Conservation (phyloP, 2,797 vertebrate species). For the Protosalanx chinensis region DNA sequence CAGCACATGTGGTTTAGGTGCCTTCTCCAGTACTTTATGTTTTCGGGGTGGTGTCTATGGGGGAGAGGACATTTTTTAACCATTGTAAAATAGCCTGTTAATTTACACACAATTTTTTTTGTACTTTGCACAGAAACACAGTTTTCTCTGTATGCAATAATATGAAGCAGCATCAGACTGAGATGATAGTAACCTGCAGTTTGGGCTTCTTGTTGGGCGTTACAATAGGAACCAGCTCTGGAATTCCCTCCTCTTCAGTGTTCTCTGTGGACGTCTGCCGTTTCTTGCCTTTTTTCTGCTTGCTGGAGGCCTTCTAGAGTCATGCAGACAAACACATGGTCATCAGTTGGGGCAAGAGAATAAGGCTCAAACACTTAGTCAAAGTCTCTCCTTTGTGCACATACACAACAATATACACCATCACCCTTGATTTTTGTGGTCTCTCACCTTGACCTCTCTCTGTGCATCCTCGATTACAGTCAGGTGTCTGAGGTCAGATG, state of each 20-base stretch:
- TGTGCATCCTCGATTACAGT: constrained; percentile 45
- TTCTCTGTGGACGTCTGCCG: neutral
- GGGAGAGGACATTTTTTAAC: neutral
- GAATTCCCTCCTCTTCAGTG: constrained; percentile 63
- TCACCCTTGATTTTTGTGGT: no score
- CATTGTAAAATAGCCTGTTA: neutral
- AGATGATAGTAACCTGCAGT: constrained; percentile 57
- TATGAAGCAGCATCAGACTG: neutral
- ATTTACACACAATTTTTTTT: no score
- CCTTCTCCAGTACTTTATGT: constrained; percentile 55
- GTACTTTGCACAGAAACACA: no score
- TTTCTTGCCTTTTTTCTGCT: constrained; percentile 7
- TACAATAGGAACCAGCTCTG: constrained; percentile 69
- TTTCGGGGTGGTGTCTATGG: constrained; percentile 41
- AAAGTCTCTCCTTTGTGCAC: no score
- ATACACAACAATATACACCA: no score
- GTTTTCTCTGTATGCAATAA: neutral
- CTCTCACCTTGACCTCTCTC: neutral
- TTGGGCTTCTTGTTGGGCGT: constrained; percentile 66
- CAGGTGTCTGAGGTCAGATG: constrained; percentile 69
- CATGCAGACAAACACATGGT: neutral
- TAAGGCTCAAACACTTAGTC: neutral
- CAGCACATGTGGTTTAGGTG: constrained; percentile 19
- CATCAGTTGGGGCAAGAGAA: neutral
- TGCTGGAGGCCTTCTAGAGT: neutral